phyloP scores from a whole-genome alignment of 2,797 vertebrate genomes.

The Labeo calbasu region DNA sequence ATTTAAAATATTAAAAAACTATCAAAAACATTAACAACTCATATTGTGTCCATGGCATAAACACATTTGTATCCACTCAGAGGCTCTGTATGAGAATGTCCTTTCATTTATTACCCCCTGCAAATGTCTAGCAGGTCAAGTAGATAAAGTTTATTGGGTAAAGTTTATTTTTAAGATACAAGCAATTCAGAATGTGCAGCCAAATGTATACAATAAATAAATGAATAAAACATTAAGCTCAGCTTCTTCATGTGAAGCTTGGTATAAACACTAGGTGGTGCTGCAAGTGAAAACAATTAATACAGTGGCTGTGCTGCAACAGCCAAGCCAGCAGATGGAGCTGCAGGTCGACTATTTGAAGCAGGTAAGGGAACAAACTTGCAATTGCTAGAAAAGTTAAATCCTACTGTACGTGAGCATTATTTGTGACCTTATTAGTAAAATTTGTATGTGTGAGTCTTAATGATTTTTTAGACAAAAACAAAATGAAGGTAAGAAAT shows the following conservation, averaged over 20 bases:
- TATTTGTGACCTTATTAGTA: neutral
- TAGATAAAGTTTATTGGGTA: no score
- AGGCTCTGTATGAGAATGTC: no score
- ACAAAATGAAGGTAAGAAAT: neutral
- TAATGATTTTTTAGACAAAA: neutral
- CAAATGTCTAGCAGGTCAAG: no score
- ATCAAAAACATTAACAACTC: no score
- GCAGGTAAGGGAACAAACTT: neutral
- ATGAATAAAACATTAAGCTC: no score
- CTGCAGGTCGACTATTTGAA: neutral
- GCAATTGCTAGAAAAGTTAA: neutral
- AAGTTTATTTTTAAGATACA: no score
- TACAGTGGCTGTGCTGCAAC: neutral
- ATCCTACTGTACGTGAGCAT: neutral
- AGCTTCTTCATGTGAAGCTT: neutral
- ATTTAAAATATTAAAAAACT: no score
- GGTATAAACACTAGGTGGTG: neutral
- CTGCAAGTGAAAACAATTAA: neutral
- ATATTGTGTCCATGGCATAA: no score
- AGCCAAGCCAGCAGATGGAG: slow-evolving; percentile 21
- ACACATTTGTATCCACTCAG: no score
- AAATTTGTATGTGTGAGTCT: neutral
- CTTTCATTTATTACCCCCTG: no score
- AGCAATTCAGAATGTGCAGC: no score
- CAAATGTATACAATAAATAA: no score